A percentile compares a stretch with the other conserved stretches of the same genome.
Conservation (phyloP, 2,797 vertebrate genomes). For the Heliangelus exortis region DNA sequence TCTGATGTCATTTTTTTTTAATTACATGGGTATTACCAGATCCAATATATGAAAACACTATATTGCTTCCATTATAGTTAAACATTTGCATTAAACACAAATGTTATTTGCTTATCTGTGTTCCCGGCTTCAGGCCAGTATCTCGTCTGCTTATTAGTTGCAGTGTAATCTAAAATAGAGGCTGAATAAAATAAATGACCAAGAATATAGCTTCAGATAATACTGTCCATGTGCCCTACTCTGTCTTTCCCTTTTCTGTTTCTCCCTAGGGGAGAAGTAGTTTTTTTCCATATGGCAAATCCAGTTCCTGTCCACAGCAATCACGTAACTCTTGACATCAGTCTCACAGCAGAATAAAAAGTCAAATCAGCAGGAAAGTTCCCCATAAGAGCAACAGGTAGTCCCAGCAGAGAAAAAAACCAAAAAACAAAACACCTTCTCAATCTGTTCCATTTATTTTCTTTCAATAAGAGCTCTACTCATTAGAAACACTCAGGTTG, state of each 20-base stretch:
- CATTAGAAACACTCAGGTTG: conserved; percentile 67
- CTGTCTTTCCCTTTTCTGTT: conserved; percentile 68
- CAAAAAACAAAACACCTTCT: conserved; percentile 23
- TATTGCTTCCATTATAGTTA: background rate
- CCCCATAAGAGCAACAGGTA: conserved; percentile 71
- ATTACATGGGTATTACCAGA: background rate
- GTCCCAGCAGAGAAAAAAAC: background rate
- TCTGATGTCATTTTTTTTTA: background rate
- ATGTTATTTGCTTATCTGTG: conserved; percentile 49
- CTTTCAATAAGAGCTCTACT: conserved; percentile 64
- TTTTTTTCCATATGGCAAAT: conserved; percentile 74
- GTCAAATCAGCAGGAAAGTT: conserved; percentile 68
- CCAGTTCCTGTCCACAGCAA: conserved; percentile 61
- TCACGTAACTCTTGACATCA: conserved; percentile 74
- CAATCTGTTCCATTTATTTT: conserved; percentile 67
- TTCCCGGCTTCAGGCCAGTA: conserved; percentile 30
- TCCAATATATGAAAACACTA: background rate
- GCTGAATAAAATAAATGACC: conserved; percentile 70
- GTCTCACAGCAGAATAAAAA: conserved; percentile 58
- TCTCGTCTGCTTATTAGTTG: conserved; percentile 65
- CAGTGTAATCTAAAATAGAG: conserved; percentile 63
- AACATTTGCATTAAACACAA: conserved; percentile 35
- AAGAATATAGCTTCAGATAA: conserved; percentile 68
- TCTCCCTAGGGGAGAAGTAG: conserved; percentile 70
- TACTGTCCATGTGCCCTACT: conserved; percentile 51